A percentile compares a stretch with the other conserved stretches of the same genome.
Evolutionary conservation across 2,797 vertebrate genomes (phyloP).

Genomic region (Poeciliopsis infans): DNA sequence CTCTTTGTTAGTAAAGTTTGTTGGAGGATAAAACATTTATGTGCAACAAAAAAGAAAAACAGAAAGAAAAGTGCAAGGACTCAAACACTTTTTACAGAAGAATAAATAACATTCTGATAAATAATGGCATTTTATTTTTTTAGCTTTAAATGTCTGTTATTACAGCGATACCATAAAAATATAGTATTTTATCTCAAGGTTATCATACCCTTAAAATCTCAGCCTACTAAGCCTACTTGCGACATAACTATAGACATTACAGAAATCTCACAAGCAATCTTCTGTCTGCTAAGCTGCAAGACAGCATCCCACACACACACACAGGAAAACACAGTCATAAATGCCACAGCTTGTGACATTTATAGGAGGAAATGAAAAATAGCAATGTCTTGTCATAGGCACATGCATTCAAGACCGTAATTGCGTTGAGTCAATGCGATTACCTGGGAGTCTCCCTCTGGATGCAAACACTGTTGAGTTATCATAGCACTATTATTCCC

Average conservation of each 20-base stretch:
- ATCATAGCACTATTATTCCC: constrained; percentile 73
- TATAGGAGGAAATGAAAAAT: constrained; percentile 71
- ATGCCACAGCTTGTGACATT: constrained; percentile 50
- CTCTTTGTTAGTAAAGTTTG: background rate
- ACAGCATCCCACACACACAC: constrained; percentile 10
- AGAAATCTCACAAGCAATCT: constrained; percentile 14
- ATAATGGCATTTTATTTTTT: background rate
- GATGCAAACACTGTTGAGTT: constrained; percentile 64
- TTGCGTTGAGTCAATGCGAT: constrained; percentile 72
- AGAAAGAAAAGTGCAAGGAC: background rate
- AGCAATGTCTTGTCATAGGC: constrained; percentile 42
- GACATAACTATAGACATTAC: constrained; percentile 9
- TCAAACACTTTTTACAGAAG: background rate
- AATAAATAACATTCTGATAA: background rate
- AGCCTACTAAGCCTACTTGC: background rate
- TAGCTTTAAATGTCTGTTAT: background rate
- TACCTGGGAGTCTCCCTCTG: constrained; percentile 64
- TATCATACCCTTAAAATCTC: background rate
- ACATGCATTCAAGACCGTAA: constrained; percentile 50
- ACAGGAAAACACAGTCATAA: constrained; percentile 19
- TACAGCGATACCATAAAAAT: background rate
- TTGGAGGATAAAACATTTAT: background rate
- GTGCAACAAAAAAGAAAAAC: background rate
- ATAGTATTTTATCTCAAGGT: background rate
- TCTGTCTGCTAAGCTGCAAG: constrained; percentile 11